Percentiles rank a stretch among this genome's conserved stretches.
Evolutionary conservation across 2,888 invertebrate species (phyloP).

Genomic region (Sceliomorpha sp.): DNA sequence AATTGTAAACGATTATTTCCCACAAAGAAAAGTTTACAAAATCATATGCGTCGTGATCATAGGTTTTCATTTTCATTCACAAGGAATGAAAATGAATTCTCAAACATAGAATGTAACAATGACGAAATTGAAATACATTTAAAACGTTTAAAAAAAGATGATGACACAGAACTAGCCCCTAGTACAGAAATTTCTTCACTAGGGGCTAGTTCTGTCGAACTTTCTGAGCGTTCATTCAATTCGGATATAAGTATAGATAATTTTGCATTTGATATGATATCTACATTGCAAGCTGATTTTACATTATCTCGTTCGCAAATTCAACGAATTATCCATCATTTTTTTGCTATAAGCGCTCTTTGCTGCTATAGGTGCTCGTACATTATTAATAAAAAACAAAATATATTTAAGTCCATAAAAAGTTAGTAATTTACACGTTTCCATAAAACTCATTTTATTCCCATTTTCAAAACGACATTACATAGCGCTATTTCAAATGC

Average conservation of each 20-base stretch:
- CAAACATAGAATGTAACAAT: neutral
- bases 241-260: neutral
- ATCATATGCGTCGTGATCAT: neutral
- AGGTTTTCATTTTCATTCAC: neutral
- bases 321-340: constrained; percentile 6
- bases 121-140: neutral
- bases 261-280: constrained; percentile 5
- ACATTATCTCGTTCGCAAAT: constrained; percentile 2
- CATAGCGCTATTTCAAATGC: too few relatives aligned
- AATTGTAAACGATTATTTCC: constrained; percentile 3
- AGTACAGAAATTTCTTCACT: neutral
- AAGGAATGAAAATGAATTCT: constrained; percentile 1
- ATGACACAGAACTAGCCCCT: neutral
- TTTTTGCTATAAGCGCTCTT: too few relatives aligned
- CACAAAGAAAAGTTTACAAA: constrained; percentile 3
- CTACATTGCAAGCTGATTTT: constrained; percentile 3
- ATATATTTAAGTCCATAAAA: too few relatives aligned
- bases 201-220: too few relatives aligned
- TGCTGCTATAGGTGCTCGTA: too few relatives aligned
- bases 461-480: too few relatives aligned
- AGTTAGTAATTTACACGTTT: too few relatives aligned
- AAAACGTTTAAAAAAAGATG: too few relatives aligned
- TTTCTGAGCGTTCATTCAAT: neutral
- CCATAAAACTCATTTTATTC: too few relatives aligned
- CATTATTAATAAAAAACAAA: too few relatives aligned